Evolutionary conservation across 92 coral and sea anemone species (phyloP).

Genomic region (Paragorgia papillata): DNA sequence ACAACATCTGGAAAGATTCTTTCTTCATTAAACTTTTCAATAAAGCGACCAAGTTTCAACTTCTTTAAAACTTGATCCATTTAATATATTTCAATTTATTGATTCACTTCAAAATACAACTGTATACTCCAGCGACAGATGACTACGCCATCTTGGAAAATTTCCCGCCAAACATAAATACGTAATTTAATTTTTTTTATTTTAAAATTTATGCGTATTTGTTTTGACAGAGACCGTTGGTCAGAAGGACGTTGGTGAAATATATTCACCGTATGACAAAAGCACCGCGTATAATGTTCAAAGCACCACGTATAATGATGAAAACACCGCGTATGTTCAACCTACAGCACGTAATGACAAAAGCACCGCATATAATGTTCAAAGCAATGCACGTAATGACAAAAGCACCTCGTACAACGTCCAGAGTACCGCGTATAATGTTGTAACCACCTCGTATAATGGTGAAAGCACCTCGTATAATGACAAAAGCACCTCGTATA

Average conservation of each 20-base stretch:
- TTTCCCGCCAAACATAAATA: slow-evolving; percentile 4
- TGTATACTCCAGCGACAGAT: too few relatives aligned
- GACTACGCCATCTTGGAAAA: slow-evolving; percentile 5
- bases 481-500: slow-evolving; percentile 24
- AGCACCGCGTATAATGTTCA: slow-evolving; percentile 14
- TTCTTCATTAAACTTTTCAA: slow-evolving; percentile 31
- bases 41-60: neutral
- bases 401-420: slow-evolving; percentile 11
- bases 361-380: slow-evolving; percentile 4
- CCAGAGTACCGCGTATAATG: slow-evolving; percentile 14
- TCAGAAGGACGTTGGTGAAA: neutral
- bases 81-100: too few relatives aligned
- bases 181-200: too few relatives aligned
- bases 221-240: neutral
- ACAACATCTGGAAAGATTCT: slow-evolving; percentile 44
- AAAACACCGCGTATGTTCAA: neutral
- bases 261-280: neutral
- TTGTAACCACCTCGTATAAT: neutral
- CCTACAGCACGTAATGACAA: neutral
- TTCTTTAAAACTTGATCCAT: neutral
- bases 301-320: slow-evolving; percentile 32
- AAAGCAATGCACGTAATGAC: neutral
- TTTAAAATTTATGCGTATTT: neutral
- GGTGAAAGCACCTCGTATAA: slow-evolving; percentile 11
- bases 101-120: slow-evolving; percentile 11